Evolutionary conservation across 2,113 vertebrate genomes (phyloP).

Genomic region (Scomber japonicus): DNA sequence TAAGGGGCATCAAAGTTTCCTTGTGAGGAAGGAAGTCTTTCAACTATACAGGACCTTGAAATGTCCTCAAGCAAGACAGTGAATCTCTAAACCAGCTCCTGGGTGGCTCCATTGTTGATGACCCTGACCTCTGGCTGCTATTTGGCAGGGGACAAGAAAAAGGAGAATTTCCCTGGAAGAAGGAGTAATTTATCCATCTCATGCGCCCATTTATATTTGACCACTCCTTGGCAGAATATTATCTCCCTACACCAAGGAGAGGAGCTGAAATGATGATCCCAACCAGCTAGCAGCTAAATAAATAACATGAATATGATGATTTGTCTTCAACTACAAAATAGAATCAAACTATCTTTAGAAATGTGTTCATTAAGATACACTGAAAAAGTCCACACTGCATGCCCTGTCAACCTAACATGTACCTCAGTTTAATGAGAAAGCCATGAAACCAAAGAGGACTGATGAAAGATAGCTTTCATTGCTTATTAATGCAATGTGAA

Average conservation of each 20-base stretch:
- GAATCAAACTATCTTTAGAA: not conserved
- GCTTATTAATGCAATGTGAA: not conserved
- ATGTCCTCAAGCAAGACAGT: constrained; percentile 34
- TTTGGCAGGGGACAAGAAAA: not conserved
- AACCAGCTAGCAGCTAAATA: not conserved
- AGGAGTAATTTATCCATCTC: not conserved
- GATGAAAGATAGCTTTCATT: constrained; percentile 16
- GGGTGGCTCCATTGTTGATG: not conserved
- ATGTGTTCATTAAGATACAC: not conserved
- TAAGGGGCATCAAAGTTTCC: not conserved
- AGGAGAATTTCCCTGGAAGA: not conserved
- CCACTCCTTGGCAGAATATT: not conserved
- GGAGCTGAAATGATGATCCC: not conserved
- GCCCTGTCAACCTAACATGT: not conserved
- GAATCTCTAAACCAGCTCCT: not conserved
- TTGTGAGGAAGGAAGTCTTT: not conserved
- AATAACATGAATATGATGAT: not conserved
- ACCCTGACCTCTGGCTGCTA: constrained; percentile 29
- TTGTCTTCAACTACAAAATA: not conserved
- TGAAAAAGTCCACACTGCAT: not conserved
- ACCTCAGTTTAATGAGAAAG: constrained; percentile 13
- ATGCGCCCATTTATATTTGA: not conserved
- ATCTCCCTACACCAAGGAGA: not conserved
- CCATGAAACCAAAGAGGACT: not conserved
- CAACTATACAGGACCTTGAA: constrained; percentile 20